Evolutionary conservation across 2,113 vertebrate genomes (phyloP).

Genomic region (Piprites chloris): DNA sequence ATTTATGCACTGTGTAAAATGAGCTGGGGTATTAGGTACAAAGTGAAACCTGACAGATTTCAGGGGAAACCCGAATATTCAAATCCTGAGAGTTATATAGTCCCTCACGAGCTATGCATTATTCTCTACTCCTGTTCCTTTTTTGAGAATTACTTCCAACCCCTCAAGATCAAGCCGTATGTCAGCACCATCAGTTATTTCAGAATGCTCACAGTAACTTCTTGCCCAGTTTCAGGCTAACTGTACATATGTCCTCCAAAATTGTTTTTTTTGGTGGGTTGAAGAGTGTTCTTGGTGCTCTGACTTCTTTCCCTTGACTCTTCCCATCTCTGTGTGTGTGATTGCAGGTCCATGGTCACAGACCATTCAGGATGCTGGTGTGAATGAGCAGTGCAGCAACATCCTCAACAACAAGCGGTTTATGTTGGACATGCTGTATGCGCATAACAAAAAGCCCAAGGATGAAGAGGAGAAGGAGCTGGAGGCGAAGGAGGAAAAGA

Average conservation of each 20-base stretch:
- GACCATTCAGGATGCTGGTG: constrained; percentile 79
- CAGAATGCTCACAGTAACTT: neutral
- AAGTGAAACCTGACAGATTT: neutral
- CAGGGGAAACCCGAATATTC: neutral
- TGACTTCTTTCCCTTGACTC: neutral
- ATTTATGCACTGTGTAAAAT: neutral
- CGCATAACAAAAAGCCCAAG: constrained; percentile 82
- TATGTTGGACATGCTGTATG: constrained; percentile 97
- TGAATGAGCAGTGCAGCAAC: constrained; percentile 87
- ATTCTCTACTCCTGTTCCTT: neutral
- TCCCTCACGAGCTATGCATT: neutral
- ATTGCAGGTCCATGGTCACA: constrained; percentile 83
- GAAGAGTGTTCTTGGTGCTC: neutral
- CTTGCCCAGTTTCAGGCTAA: neutral
- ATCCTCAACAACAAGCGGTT: constrained; percentile 91
- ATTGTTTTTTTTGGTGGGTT: neutral
- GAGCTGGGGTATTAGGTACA: neutral
- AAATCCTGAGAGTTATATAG: neutral
- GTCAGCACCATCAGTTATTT: neutral
- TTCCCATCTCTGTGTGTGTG: neutral
- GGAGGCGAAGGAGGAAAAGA: constrained; percentile 72
- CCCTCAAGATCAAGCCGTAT: neutral
- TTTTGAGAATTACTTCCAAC: neutral
- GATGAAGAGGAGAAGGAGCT: constrained; percentile 77
- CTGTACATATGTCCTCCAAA: neutral